Evolutionary conservation across 1,140 invertebrate species (phyloP).

Genomic region (Latrodectus geometricus): DNA sequence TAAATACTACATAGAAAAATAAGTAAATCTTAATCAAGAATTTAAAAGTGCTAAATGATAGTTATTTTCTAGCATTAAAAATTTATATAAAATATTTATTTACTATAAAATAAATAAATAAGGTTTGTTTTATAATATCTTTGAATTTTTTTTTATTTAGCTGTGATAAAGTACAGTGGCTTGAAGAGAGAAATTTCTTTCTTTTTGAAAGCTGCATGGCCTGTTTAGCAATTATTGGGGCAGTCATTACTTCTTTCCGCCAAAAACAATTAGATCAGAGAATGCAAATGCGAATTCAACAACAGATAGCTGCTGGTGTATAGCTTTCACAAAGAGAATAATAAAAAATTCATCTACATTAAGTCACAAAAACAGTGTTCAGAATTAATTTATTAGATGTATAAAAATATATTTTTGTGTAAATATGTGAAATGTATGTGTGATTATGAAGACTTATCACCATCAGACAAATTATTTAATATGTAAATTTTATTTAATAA

Average conservation of each 20-base stretch:
- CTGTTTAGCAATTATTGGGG: conserved; percentile 75
- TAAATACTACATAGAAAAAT: no score
- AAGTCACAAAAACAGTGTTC: no score
- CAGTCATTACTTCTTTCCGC: conserved; percentile 72
- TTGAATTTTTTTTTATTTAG: conserved; percentile 62
- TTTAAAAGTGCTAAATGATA: not conserved
- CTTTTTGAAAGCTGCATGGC: conserved; percentile 84
- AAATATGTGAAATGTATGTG: not conserved
- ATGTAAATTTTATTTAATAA: conserved; percentile 1
- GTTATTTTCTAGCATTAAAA: not conserved
- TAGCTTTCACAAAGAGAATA: conserved; percentile 47
- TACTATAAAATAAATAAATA: not conserved
- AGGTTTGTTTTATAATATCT: not conserved
- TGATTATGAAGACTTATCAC: not conserved
- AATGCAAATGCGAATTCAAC: conserved; percentile 75
- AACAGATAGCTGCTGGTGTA: conserved; percentile 72
- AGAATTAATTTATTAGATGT: no score
- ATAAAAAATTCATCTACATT: no score
- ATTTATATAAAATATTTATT: not conserved
- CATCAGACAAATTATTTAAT: not conserved
- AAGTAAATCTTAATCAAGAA: no score
- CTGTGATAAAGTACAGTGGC: conserved; percentile 66
- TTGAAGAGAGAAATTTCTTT: conserved; percentile 78
- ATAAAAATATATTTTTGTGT: no score
- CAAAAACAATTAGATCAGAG: conserved; percentile 74